Conservation (phyloP, 2,888 invertebrate genomes). For the Andrena praecox region DNA sequence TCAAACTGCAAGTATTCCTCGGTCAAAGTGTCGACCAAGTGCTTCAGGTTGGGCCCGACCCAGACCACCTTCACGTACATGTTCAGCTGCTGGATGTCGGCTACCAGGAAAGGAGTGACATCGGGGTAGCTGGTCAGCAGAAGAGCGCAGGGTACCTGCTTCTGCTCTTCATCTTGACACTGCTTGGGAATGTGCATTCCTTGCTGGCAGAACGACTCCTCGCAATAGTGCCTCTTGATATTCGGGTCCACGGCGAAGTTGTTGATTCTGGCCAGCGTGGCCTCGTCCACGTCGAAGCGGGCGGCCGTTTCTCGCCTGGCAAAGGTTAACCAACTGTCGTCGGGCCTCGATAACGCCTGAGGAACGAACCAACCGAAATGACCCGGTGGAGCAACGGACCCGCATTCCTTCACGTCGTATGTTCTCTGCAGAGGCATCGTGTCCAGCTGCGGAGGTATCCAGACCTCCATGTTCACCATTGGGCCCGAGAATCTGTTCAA, state of each 20-base stretch:
- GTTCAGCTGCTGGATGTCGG: slow-evolving; percentile 87
- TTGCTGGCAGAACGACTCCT: slow-evolving; percentile 85
- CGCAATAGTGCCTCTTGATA: slow-evolving; percentile 84
- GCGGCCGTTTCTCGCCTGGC: slow-evolving; percentile 84
- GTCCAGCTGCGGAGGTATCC: slow-evolving; percentile 88
- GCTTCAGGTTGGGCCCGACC: slow-evolving; percentile 88
- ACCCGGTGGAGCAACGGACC: slow-evolving; percentile 86
- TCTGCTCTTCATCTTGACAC: slow-evolving; percentile 83
- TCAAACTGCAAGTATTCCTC: slow-evolving; percentile 72
- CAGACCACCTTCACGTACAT: slow-evolving; percentile 89
- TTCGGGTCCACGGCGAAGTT: slow-evolving; percentile 76
- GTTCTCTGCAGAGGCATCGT: slow-evolving; percentile 84
- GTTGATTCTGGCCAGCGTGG: slow-evolving; percentile 78
- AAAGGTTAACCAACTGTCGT: slow-evolving; percentile 87
- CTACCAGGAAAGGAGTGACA: slow-evolving; percentile 86
- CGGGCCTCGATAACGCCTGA: slow-evolving; percentile 79
- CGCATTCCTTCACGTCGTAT: slow-evolving; percentile 86
- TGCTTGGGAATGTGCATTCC: slow-evolving; percentile 87
- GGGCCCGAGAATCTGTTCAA: slow-evolving; percentile 84
- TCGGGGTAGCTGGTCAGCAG: slow-evolving; percentile 86
- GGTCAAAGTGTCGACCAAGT: slow-evolving; percentile 83
- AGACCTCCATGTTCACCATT: slow-evolving; percentile 90
- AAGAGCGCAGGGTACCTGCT: slow-evolving; percentile 77
- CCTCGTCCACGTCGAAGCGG: slow-evolving; percentile 85
- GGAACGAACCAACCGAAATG: slow-evolving; percentile 90